Base-by-base conservation (phyloP, 2,113 vertebrate genomes). In the Piaya cayana region DNA sequence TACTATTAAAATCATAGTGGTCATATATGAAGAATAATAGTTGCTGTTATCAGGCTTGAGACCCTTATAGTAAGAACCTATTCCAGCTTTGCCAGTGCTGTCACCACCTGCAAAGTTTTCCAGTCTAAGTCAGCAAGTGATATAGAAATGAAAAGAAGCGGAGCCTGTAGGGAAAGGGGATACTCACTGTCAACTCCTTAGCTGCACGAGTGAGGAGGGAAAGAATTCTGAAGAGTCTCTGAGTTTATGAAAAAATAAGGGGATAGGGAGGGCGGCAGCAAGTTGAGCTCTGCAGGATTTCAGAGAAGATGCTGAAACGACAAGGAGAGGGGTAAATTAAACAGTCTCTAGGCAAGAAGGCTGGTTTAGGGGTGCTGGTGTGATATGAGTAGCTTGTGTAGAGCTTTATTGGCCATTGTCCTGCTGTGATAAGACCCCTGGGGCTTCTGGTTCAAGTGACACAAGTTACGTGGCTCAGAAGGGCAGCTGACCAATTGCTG, bases 141-240 rank as follows among this genome's bases (percentile, higher is more conserved):
- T 21, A 10, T 8, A 9, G 0, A 11, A 34, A 27, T 47, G 39
- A 50, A 45, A 58, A 72, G 79, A 15, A 52, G 26, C 34, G 78
- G 65, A 72, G 55, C 15, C 53, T 36, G 37, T 13, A 22, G 26
- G n/a, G 37, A 20, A 26, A 55, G 25, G 14, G 26, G 7, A 8
- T 56, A 14, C 15, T 3, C 0, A 0, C 8, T 6, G 49, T 17
- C 14, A 37, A 27, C 11, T 3, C 19, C 15, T 83, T 32, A 37
- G 43, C 34, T 52, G 13, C 12, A 9, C 17, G 30, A 58, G 13
- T 8, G 21, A 37, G 29, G 45, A 36, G 56, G 23, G 60, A 43
- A 21, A 59, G 67, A 63, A 25, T 17, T 50, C 27, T 64, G 45
- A 56, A 72, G 27, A 22, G 7, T 77, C 47, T 82, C 14, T 39